Evolutionary conservation across 92 coral and sea anemone genomes (phyloP).

Genomic region (Epizoanthus ramosus): DNA sequence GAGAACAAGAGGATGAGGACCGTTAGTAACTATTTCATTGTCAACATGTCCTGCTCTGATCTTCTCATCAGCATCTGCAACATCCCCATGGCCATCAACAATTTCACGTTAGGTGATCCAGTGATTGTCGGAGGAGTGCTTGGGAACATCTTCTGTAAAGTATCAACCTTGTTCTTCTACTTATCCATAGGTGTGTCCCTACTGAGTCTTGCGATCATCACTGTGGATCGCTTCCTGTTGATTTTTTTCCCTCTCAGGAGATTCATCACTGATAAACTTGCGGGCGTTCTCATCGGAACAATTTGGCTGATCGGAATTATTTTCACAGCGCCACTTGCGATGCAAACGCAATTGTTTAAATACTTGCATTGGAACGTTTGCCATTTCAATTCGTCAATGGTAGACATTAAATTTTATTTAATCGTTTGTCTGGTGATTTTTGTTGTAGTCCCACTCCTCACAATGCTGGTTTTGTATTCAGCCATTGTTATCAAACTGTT

Average conservation of each 20-base stretch:
- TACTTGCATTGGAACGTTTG: conserved; percentile 8
- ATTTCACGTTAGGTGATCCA: no score
- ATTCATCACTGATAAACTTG: conserved; percentile 32
- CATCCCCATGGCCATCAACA: no score
- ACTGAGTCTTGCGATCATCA: no score
- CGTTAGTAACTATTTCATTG: no score
- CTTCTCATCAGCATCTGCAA: no score
- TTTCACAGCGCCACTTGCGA: conserved; percentile 49
- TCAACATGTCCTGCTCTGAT: no score
- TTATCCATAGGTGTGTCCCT: no score
- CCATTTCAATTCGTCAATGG: background rate
- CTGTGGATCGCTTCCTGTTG: conserved; percentile 69
- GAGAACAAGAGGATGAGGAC: no score
- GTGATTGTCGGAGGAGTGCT: no score
- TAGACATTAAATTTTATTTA: background rate
- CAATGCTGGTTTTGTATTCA: conserved; percentile 44
- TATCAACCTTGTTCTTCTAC: no score
- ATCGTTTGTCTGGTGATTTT: conserved; percentile 30
- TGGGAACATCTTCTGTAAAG: no score
- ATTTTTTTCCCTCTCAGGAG: conserved; percentile 65
- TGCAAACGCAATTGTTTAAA: background rate
- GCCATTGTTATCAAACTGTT: conserved; percentile 63
- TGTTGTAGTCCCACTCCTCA: conserved; percentile 45
- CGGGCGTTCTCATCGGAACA: conserved; percentile 24
- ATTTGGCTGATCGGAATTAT: conserved; percentile 46